Conservation (phyloP, 2,113 vertebrate species). For the Cololabis saira region DNA sequence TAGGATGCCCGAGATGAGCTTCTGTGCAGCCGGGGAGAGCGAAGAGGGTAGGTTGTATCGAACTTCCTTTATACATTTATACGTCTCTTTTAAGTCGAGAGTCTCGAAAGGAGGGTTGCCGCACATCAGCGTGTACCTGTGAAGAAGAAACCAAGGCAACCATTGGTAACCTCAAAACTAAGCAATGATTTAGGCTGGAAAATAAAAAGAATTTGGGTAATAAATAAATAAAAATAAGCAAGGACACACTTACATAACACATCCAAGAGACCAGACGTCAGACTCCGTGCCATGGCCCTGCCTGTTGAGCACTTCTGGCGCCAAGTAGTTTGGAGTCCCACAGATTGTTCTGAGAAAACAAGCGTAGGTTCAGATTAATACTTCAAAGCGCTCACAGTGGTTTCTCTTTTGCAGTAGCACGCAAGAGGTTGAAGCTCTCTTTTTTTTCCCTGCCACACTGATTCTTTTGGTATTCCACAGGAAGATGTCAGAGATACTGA, state of each 20-base stretch:
- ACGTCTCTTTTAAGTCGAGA: constrained; percentile 96
- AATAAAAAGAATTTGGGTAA: not conserved
- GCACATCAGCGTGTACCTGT: constrained; percentile 95
- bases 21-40: constrained; percentile 88
- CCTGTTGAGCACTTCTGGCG: constrained; percentile 96
- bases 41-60: constrained; percentile 88
- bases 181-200: not conserved
- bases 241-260: constrained; percentile 91
- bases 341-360: constrained; percentile 90
- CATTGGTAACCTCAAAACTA: not conserved
- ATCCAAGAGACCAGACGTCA: constrained; percentile 96
- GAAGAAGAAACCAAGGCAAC: not conserved
- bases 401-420: not conserved
- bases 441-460: not conserved
- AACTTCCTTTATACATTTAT: constrained; percentile 97
- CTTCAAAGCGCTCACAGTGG: not conserved
- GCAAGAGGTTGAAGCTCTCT: not conserved
- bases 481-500: constrained; percentile 58
- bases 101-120: constrained; percentile 97
- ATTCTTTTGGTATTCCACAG: constrained; percentile 58
- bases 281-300: constrained; percentile 96
- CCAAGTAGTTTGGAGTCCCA: constrained; percentile 98
- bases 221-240: not conserved
- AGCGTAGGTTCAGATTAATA: not conserved
- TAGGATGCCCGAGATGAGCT: constrained; percentile 89